A percentile compares a stretch with the other conserved stretches of the same genome.
phyloP scores from a whole-genome alignment of 2,888 invertebrate genomes.

The Euplagia quadripunctaria region DNA sequence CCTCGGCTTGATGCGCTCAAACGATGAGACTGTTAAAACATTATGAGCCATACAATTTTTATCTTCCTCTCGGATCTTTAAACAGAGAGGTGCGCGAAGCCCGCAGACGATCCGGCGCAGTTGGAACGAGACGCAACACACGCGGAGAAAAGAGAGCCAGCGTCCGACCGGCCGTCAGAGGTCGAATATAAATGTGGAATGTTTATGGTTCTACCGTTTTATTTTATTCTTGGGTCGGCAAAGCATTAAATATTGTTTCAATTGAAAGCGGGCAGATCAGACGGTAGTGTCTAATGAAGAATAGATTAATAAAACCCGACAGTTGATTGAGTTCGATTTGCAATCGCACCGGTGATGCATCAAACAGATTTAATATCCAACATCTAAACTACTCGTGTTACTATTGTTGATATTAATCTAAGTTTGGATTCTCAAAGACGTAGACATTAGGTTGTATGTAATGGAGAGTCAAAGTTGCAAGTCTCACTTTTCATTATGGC shows the following conservation, averaged over 20 bases:
- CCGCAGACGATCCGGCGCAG: slow-evolving; percentile 84
- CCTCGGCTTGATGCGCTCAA: slow-evolving; percentile 57
- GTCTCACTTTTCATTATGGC: background rate
- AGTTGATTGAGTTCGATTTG: slow-evolving; percentile 79
- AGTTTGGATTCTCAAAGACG: background rate
- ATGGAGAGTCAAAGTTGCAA: slow-evolving; percentile 11
- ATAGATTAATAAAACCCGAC: slow-evolving; percentile 78
- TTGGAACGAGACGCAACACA: slow-evolving; percentile 65
- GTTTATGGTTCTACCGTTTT: slow-evolving; percentile 88
- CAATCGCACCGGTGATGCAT: slow-evolving; percentile 64
- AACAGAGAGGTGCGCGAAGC: slow-evolving; percentile 71
- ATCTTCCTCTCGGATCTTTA: slow-evolving; percentile 81
- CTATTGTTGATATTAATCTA: slow-evolving; percentile 62
- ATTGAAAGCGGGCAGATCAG: slow-evolving; percentile 85
- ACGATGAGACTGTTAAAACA: slow-evolving; percentile 82
- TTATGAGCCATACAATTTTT: slow-evolving; percentile 85
- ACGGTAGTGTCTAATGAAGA: slow-evolving; percentile 81
- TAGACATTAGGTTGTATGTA: background rate
- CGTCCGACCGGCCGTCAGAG: slow-evolving; percentile 78
- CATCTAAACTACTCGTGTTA: slow-evolving; percentile 73
- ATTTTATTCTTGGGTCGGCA: slow-evolving; percentile 84
- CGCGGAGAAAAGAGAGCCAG: slow-evolving; percentile 61
- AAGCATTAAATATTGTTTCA: slow-evolving; percentile 87
- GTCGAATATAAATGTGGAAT: slow-evolving; percentile 87
- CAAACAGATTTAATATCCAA: slow-evolving; percentile 51